Evolutionary conservation across 2,113 vertebrate genomes (phyloP).

Genomic region (Pterophyllum scalare): DNA sequence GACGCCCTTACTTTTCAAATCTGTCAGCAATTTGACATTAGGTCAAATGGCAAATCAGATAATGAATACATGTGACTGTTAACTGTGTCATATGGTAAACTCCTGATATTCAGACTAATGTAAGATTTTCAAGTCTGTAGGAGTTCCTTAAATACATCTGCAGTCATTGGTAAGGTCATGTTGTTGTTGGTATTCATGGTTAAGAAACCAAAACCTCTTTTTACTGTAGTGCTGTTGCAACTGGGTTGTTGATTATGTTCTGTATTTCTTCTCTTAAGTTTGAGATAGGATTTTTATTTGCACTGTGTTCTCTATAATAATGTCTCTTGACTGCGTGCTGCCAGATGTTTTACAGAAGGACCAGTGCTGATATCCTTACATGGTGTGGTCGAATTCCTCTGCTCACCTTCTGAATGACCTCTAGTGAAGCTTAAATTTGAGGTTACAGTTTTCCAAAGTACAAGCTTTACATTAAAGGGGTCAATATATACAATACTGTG

Average conservation of each 20-base stretch:
- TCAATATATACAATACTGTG: not conserved
- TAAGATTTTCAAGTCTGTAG: not conserved
- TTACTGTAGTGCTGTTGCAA: not conserved
- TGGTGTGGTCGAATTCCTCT: not conserved
- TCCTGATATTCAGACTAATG: not conserved
- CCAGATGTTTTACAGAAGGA: not conserved
- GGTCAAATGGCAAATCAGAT: conserved; percentile 68
- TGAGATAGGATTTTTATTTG: not conserved
- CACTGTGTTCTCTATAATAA: not conserved
- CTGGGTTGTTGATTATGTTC: not conserved
- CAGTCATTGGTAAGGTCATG: not conserved
- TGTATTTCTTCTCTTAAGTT: not conserved
- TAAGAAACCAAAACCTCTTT: not conserved
- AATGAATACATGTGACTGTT: not conserved
- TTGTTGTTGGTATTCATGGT: conserved; percentile 4
- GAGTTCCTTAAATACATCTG: not conserved
- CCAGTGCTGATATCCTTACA: not conserved
- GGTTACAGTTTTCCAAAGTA: not conserved
- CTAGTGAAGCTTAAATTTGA: not conserved
- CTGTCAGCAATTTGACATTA: conserved; percentile 23
- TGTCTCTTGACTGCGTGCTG: not conserved
- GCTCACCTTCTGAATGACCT: conserved; percentile 9
- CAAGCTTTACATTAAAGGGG: not conserved
- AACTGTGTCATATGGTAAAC: conserved; percentile 4
- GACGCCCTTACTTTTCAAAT: conserved; percentile 3